Conservation (phyloP, 2,888 invertebrate genomes). For the Agrotis clavis region DNA sequence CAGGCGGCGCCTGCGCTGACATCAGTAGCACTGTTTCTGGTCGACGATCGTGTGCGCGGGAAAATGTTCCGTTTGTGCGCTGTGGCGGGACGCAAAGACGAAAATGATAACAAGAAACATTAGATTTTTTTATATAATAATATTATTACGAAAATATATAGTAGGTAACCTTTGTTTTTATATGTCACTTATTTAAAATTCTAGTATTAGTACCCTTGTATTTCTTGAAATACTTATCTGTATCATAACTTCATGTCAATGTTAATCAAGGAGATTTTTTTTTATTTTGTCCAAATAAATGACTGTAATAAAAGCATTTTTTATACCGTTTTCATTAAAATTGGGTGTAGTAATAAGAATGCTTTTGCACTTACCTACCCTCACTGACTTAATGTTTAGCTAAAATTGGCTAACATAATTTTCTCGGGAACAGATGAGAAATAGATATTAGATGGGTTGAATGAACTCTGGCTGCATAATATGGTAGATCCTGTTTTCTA, state of each 20-base stretch:
- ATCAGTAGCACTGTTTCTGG: slow-evolving; percentile 69
- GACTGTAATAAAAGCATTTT: background rate
- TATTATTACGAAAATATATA: too few relatives aligned
- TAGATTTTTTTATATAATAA: slow-evolving; percentile 10
- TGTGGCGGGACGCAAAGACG: slow-evolving; percentile 11
- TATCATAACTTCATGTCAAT: background rate
- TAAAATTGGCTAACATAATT: background rate
- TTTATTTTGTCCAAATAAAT: background rate
- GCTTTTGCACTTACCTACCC: background rate
- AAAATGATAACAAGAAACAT: slow-evolving; percentile 58
- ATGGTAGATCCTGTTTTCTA: background rate
- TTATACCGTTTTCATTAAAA: background rate
- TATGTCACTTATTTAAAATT: background rate
- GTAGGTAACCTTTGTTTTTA: background rate
- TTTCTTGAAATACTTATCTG: background rate
- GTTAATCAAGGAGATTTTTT: background rate
- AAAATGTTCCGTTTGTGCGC: slow-evolving; percentile 67
- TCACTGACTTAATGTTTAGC: background rate
- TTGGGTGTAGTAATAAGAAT: background rate
- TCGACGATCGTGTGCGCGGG: slow-evolving; percentile 71
- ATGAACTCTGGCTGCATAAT: too few relatives aligned
- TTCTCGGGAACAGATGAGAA: background rate
- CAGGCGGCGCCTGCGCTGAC: slow-evolving; percentile 76
- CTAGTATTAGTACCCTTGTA: too few relatives aligned
- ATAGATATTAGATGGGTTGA: too few relatives aligned